Conservation (phyloP, 1,140 invertebrate species). For the Arctopsyche grandis region DNA sequence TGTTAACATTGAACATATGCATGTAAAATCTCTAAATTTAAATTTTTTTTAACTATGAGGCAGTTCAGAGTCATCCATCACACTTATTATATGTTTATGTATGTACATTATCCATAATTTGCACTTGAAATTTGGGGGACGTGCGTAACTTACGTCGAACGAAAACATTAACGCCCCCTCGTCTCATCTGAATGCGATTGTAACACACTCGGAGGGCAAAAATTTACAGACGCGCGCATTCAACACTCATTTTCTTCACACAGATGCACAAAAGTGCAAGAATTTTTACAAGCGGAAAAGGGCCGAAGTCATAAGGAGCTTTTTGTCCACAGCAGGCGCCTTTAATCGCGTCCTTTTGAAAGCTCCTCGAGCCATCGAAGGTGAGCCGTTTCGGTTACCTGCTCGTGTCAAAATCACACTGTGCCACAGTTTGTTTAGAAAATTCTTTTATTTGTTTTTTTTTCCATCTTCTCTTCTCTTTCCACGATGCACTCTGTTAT, state of each 20-base stretch:
- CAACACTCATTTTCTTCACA: constrained; percentile 29
- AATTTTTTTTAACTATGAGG: too few relatives aligned
- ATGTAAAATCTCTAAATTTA: too few relatives aligned
- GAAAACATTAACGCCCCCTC: constrained; percentile 52
- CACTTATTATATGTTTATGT: too few relatives aligned
- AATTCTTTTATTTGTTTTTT: constrained; percentile 51
- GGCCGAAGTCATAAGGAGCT: not conserved
- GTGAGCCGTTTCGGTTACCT: constrained; percentile 28
- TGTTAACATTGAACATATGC: too few relatives aligned
- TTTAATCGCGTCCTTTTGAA: constrained; percentile 47
- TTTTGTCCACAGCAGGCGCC: constrained; percentile 46
- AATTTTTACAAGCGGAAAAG: constrained; percentile 45
- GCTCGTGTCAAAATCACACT: constrained; percentile 41
- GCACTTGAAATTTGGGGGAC: constrained; percentile 38
- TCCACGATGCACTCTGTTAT: not conserved
- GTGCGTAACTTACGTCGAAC: constrained; percentile 43
- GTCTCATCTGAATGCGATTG: not conserved
- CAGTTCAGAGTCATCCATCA: too few relatives aligned
- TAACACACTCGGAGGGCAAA: not conserved
- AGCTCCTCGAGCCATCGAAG: not conserved
- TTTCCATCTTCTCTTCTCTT: constrained; percentile 6
- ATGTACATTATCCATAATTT: too few relatives aligned
- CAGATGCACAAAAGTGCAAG: constrained; percentile 1
- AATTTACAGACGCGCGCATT: constrained; percentile 14
- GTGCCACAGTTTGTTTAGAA: constrained; percentile 49